These are phyloP conservation scores for Lepidochrysops patricia DNA, from an alignment of 2,888 invertebrate species.

Conservation along the genomic window DNA sequence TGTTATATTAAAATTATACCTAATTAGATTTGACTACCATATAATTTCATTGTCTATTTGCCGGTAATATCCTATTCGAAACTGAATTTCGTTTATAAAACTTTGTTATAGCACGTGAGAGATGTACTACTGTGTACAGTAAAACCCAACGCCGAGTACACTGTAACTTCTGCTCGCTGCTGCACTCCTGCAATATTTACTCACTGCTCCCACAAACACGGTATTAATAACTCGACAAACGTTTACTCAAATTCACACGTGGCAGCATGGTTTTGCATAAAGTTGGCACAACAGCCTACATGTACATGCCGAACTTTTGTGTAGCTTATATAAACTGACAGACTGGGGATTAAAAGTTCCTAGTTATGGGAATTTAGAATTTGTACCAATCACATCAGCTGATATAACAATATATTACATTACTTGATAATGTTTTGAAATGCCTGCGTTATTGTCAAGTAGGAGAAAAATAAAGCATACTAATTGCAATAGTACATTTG, in stretches of 20 bases:
- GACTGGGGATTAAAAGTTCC: background rate
- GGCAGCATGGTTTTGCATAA: background rate
- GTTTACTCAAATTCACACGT: slow-evolving; percentile 1
- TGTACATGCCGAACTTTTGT: background rate
- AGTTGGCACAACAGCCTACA: background rate
- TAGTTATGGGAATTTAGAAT: background rate
- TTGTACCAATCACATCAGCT: too few species aligned
- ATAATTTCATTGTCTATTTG: background rate
- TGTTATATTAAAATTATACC: too few species aligned
- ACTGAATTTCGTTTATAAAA: background rate
- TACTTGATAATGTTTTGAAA: too few species aligned
- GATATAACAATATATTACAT: too few species aligned
- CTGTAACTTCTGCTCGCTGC: background rate
- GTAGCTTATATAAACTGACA: background rate
- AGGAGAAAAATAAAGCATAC: too few species aligned
- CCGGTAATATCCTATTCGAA: background rate
- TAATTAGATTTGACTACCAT: too few species aligned
- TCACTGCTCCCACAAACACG: background rate
- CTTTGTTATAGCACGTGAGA: background rate
- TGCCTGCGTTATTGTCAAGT: too few species aligned
- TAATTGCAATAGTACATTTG: too few species aligned
- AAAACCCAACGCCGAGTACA: background rate
- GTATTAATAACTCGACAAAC: background rate
- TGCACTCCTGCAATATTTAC: background rate
- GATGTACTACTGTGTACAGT: background rate